Conservation (phyloP, 2,113 vertebrate genomes). For the Pungitius pungitius region DNA sequence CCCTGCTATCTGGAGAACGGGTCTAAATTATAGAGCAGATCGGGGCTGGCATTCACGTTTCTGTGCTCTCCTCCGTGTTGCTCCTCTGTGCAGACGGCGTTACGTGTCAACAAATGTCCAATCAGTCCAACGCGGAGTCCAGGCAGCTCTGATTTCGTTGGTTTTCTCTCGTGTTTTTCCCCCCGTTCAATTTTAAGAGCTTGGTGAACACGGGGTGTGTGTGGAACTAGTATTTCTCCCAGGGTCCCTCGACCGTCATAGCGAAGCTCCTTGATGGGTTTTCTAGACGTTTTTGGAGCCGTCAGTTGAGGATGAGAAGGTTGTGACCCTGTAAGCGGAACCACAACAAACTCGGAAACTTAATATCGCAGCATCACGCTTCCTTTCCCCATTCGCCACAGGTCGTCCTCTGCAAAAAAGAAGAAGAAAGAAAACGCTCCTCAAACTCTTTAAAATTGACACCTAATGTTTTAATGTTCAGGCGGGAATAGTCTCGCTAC, state of each 20-base stretch:
- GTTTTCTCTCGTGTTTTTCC: not conserved
- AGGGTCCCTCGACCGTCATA: not conserved
- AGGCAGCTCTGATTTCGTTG: not conserved
- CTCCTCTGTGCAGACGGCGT: not conserved
- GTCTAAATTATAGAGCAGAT: slow-evolving; percentile 46
- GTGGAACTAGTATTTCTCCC: not conserved
- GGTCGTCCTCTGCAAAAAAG: not conserved
- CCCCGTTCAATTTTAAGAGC: not conserved
- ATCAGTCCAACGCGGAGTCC: not conserved
- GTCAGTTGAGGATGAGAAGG: not conserved
- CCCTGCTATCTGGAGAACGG: slow-evolving; percentile 34
- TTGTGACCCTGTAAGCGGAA: not conserved
- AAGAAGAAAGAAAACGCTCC: not conserved
- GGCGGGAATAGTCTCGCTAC: not conserved
- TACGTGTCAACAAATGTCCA: not conserved
- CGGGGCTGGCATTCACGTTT: slow-evolving; percentile 19
- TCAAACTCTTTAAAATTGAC: not conserved
- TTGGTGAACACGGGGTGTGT: not conserved
- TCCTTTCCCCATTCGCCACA: not conserved
- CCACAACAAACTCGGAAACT: no score
- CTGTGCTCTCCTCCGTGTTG: slow-evolving; percentile 14
- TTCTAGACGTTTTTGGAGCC: not conserved
- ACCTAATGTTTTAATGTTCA: not conserved
- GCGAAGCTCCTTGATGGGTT: not conserved
- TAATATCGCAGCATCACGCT: not conserved